Evolutionary conservation across 2,888 invertebrate species (phyloP), one percentile per base, ranked within the genome.

Genomic region (Oeneis ivallda): DNA sequence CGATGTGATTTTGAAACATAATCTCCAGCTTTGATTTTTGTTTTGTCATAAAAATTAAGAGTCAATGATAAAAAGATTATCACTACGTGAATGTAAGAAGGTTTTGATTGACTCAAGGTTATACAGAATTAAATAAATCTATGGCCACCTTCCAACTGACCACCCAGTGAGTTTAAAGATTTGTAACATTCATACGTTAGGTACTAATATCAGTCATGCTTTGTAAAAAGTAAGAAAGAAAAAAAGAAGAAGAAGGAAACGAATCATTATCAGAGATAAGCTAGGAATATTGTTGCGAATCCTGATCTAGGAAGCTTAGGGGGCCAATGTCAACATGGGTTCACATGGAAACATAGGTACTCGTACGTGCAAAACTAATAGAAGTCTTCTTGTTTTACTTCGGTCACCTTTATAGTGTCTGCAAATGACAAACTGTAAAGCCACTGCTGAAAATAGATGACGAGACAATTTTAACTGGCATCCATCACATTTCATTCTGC

Each of bases 1-100:
- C 54, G 49, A 56, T 65, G 54, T 57, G 65, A 67, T 58, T 60
- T 66, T 52, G 57, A 60, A 64, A 63, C 45, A 47, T 50, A 56
- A 43, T 54, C 39, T 58, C 49, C 41, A 39, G 45, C 34, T 56
- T 61, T 61, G 41, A 7, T 54, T 37, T 53, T 62, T 54, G 32
- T 45, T 54, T 54, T 62, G 53, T 45, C 53, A 34, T 62, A 45
- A 43, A 54, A 62, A 53, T 43, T 45, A 53, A n/a, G 54, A 53
- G 15, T 34, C 37, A 34, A 62, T 54, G 62, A 54, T 54, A 54
- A 45, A 41, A 41, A 19, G 19, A 61, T 61, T 41, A 61, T 61
- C 52, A 19, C 11, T 56, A 19, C 13, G 39, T 39, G 39, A 56
- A 59, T 47, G 47, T 37, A 41, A 61, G 41, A 39, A 15, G 52